Evolutionary conservation across 2,797 vertebrate genomes (phyloP), one percentile per base, ranked within the genome.

Genomic region (Epinephelus malabaricus): DNA sequence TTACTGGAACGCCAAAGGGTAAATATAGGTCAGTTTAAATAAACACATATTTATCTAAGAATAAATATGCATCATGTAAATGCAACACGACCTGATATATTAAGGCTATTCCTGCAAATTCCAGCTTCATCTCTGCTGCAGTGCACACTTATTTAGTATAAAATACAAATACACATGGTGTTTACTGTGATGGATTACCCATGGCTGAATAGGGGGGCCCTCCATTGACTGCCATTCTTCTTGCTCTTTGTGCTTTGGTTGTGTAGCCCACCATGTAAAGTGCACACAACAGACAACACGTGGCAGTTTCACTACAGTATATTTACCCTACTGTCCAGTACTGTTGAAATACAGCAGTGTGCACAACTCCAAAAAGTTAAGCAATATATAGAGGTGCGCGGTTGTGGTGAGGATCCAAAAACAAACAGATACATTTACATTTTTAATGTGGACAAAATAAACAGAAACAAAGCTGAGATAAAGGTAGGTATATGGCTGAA

Each of bases 231-330:
- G 27, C 17, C 19, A 3, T 23, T 76, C 30, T 43, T 70, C 49
- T 46, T 8, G 17, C 6, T 64, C 5, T 59, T 2, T 64, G 9
- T 64, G 23, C 59, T 23, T 67, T 67, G 66, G 66, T 67, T 21
- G 19, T 49, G 59, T 0, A 34, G 11, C 18, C 47, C 38, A 13
- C 11, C 17, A 7, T 55, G 7, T 23, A 15, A 49, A 53, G 65
- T 17, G 7, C 34, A 30, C 9, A 58, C 10, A 2, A 3, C 30
- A 62, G 46, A 25, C 9, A n/a, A 15, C 1, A 51, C 63, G 18
- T 51, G 34, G 0, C 7, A 18, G 10, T 14, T 43, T 62, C 1
- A 55, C 9, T 9, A 30, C 1, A 21, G 9, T 23, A 11, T 38
- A 40, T 23, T 66, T 40, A 10, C 11, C 7, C 18, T 40, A 46